These are phyloP conservation scores for Candidula unifasciata DNA, from an alignment of 2,888 invertebrate species.

Conservation along the genomic window DNA sequence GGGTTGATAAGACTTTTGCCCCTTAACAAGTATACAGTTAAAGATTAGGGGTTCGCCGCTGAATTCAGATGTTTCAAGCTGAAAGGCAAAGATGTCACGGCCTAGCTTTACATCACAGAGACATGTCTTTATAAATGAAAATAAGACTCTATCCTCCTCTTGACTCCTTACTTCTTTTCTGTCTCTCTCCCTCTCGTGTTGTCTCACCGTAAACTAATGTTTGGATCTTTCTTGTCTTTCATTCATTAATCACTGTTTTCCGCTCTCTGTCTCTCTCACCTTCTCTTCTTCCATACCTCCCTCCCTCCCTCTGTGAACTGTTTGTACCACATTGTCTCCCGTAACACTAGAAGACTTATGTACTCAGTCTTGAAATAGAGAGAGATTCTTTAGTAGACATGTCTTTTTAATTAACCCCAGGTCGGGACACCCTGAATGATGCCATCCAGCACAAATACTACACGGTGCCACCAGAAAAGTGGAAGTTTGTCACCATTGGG, in stretches of 20 bases:
- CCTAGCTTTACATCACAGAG: too few species aligned
- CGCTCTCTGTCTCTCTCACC: neutral
- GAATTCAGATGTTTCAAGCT: too few species aligned
- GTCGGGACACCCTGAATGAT: constrained; percentile 94
- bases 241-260: neutral
- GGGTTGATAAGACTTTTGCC: too few species aligned
- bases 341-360: too few species aligned
- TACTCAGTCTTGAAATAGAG: too few species aligned
- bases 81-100: too few species aligned
- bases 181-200: neutral
- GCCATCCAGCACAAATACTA: constrained; percentile 87
- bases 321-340: neutral
- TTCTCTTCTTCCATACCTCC: too few species aligned
- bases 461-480: constrained; percentile 80
- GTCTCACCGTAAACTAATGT: neutral
- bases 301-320: neutral
- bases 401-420: constrained; percentile 78
- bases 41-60: too few species aligned
- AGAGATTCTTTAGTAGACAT: neutral
- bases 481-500: constrained; percentile 86
- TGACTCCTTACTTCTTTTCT: neutral
- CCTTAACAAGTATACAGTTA: too few species aligned
- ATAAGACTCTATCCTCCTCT: neutral
- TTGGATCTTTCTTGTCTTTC: neutral
- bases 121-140: too few species aligned